Conservation (phyloP, 2,888 invertebrate species). For the Masnerella sp. region DNA sequence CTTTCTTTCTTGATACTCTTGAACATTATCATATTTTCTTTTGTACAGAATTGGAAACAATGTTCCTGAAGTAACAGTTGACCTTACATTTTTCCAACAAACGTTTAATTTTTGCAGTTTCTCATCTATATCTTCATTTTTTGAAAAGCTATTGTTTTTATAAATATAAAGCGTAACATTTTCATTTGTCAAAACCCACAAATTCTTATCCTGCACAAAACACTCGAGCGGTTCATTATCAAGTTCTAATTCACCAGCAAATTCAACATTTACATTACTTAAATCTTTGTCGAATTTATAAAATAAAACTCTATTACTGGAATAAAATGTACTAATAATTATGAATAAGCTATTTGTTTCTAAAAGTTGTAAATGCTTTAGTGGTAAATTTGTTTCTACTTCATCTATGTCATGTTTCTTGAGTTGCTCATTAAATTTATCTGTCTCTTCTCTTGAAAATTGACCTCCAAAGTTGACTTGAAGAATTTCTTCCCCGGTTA, state of each 20-base stretch:
- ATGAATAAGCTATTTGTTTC: conserved; percentile 75
- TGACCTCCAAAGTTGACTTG: conserved; percentile 78
- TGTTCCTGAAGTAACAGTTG: conserved; percentile 62
- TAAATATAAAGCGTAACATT: conserved; percentile 75
- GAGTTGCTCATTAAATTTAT: conserved; percentile 67
- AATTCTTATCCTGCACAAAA: conserved; percentile 69
- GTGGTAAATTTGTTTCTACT: conserved; percentile 72
- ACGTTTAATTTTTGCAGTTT: conserved; percentile 65
- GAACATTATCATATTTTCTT: conserved; percentile 88
- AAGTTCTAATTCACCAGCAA: conserved; percentile 76
- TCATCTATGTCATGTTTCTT: conserved; percentile 70
- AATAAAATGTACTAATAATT: conserved; percentile 79
- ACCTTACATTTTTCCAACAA: conserved; percentile 67
- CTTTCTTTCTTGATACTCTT: conserved; percentile 88
- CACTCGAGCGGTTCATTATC: conserved; percentile 78
- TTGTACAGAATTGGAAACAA: conserved; percentile 82
- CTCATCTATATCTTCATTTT: conserved; percentile 64
- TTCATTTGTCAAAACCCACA: conserved; percentile 76
- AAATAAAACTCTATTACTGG: conserved; percentile 78
- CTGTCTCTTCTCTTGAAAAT: conserved; percentile 70
- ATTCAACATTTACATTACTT: conserved; percentile 50
- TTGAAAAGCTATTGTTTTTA: conserved; percentile 69
- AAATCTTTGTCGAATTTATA: conserved; percentile 75
- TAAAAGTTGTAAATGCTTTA: conserved; percentile 74
- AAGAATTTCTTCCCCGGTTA: conserved; percentile 80